Conservation (phyloP, 1,140 invertebrate species). For the Pemphigus obesinymphae region DNA sequence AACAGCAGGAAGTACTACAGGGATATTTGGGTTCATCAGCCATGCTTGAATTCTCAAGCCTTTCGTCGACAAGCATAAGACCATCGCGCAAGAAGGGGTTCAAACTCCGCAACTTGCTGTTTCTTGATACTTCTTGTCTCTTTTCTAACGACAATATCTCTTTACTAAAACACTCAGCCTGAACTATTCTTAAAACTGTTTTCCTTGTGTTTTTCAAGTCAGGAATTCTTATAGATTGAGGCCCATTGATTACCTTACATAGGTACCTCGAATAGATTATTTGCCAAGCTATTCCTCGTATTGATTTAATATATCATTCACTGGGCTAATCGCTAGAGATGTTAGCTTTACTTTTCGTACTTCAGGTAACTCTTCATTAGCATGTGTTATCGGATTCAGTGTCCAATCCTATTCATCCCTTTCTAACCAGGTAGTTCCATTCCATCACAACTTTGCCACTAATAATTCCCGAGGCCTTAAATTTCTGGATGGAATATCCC, state of each 20-base stretch:
- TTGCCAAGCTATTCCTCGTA: neutral
- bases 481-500: no score
- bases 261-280: neutral
- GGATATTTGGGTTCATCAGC: neutral
- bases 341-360: neutral
- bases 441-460: no score
- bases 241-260: neutral
- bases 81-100: no score
- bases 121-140: neutral
- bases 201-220: neutral
- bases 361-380: neutral
- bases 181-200: constrained; percentile 37
- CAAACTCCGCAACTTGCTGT: no score
- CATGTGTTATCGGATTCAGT: neutral
- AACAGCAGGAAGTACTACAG: neutral
- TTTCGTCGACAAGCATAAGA: neutral
- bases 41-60: neutral
- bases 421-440: no score
- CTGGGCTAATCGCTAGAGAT: neutral
- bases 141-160: neutral
- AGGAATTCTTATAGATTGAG: neutral
- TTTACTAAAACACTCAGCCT: neutral
- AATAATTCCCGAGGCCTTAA: no score
- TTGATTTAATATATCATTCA: neutral
- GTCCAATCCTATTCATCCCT: neutral